phyloP scores from a whole-genome alignment of 1,140 invertebrate genomes.

The Harlomillsia oculata region DNA sequence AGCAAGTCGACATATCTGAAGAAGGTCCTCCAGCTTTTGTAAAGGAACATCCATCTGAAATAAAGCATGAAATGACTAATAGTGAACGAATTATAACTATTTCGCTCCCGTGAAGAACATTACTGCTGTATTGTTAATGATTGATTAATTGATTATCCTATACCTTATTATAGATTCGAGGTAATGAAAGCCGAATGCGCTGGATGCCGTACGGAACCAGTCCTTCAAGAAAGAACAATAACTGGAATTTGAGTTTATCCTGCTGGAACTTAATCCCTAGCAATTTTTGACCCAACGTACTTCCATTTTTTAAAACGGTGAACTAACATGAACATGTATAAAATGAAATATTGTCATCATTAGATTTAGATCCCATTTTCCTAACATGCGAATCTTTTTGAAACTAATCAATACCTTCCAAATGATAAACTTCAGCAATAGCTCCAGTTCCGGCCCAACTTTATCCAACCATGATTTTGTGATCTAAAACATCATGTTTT shows the following conservation, averaged over 20 bases:
- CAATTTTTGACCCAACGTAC: conserved; percentile 53
- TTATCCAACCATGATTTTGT: background rate
- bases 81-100: background rate
- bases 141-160: background rate
- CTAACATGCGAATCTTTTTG: background rate
- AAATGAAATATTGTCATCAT: too few relatives aligned
- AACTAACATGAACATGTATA: too few relatives aligned
- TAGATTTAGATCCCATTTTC: background rate
- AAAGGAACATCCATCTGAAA: conserved; percentile 11
- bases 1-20: conserved; percentile 47
- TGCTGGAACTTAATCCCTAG: conserved; percentile 49
- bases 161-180: background rate
- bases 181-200: background rate
- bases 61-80: background rate
- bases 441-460: conserved; percentile 4
- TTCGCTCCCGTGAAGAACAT: background rate
- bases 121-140: background rate
- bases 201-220: conserved; percentile 21
- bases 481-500: background rate
- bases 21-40: conserved; percentile 45
- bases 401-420: conserved; percentile 9
- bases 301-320: conserved; percentile 40
- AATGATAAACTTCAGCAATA: conserved; percentile 4
- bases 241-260: conserved; percentile 42
- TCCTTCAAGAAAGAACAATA: conserved; percentile 22